These are phyloP conservation scores for Hymenopus coronatus DNA, from an alignment of 2,888 invertebrate genomes.

Conservation along the genomic window DNA sequence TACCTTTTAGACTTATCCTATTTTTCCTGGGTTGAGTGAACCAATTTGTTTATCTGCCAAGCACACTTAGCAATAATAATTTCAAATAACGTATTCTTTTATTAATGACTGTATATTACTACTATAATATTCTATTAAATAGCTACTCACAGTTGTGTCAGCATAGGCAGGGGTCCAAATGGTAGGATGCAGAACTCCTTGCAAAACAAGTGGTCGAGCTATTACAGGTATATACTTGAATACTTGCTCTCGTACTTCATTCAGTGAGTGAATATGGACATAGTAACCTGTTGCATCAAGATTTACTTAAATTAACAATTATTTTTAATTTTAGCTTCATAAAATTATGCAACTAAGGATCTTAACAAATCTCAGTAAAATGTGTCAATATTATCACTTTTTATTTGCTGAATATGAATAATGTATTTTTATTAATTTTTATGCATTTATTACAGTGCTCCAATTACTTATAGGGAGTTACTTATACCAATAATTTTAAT, in stretches of 20 bases:
- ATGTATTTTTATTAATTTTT: too few relatives aligned
- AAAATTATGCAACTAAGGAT: neutral
- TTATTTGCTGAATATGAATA: too few relatives aligned
- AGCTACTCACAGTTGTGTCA: constrained; percentile 68
- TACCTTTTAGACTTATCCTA: too few relatives aligned
- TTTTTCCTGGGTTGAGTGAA: too few relatives aligned
- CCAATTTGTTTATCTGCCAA: too few relatives aligned
- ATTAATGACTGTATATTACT: neutral
- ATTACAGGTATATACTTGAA: constrained; percentile 94
- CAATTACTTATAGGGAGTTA: too few relatives aligned
- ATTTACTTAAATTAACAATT: neutral
- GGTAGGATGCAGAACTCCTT: constrained; percentile 69
- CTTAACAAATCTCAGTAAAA: too few relatives aligned
- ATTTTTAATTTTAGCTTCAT: too few relatives aligned
- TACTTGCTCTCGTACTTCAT: constrained; percentile 95
- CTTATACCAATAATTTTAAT: neutral
- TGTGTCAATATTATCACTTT: too few relatives aligned
- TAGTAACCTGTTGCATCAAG: constrained; percentile 68
- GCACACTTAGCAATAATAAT: too few relatives aligned
- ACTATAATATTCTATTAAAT: too few relatives aligned
- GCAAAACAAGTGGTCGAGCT: constrained; percentile 78
- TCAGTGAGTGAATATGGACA: constrained; percentile 90
- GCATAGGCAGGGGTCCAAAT: constrained; percentile 96
- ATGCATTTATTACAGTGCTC: too few relatives aligned
- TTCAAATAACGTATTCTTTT: neutral